Conservation (phyloP, 2,888 invertebrate genomes). For the Leptarthrus brevirostris region DNA sequence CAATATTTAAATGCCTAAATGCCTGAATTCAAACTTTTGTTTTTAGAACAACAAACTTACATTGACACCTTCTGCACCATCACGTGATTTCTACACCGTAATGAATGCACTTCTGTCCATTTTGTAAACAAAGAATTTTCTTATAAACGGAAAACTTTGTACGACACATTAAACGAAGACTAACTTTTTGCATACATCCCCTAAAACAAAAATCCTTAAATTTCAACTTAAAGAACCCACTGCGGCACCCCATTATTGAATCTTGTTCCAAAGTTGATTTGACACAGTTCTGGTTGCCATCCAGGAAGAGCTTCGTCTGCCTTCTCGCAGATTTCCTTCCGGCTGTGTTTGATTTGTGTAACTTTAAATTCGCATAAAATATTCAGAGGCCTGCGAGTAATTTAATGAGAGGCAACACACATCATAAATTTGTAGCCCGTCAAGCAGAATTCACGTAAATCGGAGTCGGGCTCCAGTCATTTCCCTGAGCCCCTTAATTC, state of each 20-base stretch:
- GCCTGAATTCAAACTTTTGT: too few relatives aligned
- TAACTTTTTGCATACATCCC: too few relatives aligned
- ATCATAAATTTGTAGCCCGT: slow-evolving; percentile 55
- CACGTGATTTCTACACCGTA: too few relatives aligned
- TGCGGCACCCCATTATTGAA: slow-evolving; percentile 26
- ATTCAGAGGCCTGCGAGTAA: slow-evolving; percentile 57
- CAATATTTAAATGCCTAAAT: too few relatives aligned
- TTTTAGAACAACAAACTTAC: too few relatives aligned
- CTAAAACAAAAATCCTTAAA: slow-evolving; percentile 10
- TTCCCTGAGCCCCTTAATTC: slow-evolving; percentile 16
- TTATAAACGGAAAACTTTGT: too few relatives aligned
- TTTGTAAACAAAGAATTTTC: too few relatives aligned
- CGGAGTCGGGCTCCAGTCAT: neutral
- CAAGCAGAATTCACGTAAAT: slow-evolving; percentile 13
- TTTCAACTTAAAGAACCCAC: slow-evolving; percentile 13
- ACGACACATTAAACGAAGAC: too few relatives aligned
- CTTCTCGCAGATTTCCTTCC: neutral
- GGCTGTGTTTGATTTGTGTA: slow-evolving; percentile 45
- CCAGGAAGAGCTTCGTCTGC: slow-evolving; percentile 4
- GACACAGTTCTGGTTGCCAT: slow-evolving; percentile 33
- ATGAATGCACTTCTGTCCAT: too few relatives aligned
- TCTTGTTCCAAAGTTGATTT: slow-evolving; percentile 37
- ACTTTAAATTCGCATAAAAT: slow-evolving; percentile 55
- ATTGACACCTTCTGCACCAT: too few relatives aligned
- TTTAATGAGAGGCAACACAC: slow-evolving; percentile 57